These are phyloP conservation scores for Triplophysa yarkandensis DNA, from an alignment of 2,797 vertebrate genomes.

Conservation along the genomic window DNA sequence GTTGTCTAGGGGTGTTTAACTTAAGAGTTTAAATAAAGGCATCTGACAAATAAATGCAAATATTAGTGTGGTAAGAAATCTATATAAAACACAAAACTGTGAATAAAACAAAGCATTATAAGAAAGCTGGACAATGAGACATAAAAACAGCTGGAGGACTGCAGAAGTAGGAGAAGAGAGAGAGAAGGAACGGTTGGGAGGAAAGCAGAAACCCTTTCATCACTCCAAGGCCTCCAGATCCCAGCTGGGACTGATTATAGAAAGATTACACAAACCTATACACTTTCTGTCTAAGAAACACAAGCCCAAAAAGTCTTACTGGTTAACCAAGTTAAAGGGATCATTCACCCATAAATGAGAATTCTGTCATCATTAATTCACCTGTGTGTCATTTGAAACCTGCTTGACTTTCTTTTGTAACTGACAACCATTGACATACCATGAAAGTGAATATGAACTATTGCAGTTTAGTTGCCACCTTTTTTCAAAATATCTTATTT, in stretches of 20 bases:
- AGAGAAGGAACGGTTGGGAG: conserved; percentile 52
- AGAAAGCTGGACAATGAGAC: neutral
- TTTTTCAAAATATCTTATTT: too few species aligned
- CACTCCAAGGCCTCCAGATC: conserved; percentile 75
- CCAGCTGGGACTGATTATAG: conserved; percentile 78
- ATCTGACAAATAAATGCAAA: neutral
- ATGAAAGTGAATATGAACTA: too few species aligned
- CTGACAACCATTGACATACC: too few species aligned
- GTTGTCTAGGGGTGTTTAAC: too few species aligned
- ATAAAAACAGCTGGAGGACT: neutral
- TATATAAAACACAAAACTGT: neutral
- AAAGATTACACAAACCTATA: conserved; percentile 28
- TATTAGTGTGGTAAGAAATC: neutral
- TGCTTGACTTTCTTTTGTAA: too few species aligned
- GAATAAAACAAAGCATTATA: neutral
- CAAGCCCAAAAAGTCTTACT: neutral
- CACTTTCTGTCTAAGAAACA: conserved; percentile 49
- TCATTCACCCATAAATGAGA: too few species aligned
- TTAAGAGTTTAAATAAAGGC: too few species aligned
- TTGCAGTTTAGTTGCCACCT: too few species aligned
- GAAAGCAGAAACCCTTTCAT: conserved; percentile 66
- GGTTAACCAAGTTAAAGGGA: neutral
- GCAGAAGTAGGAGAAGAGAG: conserved; percentile 22
- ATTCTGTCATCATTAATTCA: too few species aligned
- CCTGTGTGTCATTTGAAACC: too few species aligned